Conservation (phyloP, 1,140 invertebrate genomes). For the Drosophila ogumai region DNA sequence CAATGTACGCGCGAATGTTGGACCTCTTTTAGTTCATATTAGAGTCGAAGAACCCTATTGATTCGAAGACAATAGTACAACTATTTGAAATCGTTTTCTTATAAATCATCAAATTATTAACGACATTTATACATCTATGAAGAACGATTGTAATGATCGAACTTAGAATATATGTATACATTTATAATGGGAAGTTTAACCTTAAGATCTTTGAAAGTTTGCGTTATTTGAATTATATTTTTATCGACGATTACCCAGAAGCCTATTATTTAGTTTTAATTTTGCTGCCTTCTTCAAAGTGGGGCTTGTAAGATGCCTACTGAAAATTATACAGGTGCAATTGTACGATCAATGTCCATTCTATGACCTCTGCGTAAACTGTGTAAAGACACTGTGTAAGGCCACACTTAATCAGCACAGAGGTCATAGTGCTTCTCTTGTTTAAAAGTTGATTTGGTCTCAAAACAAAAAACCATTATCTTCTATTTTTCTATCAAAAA, state of each 20-base stretch:
- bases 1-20: constrained; percentile 24
- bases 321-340: neutral
- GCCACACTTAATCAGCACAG: too few species aligned
- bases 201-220: neutral
- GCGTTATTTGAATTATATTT: neutral
- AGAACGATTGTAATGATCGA: neutral
- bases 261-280: constrained; percentile 10
- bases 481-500: neutral
- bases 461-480: neutral
- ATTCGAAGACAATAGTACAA: constrained; percentile 52
- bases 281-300: neutral
- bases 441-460: neutral
- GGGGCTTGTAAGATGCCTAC: neutral
- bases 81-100: constrained; percentile 27
- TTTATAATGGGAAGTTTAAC: neutral
- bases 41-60: neutral
- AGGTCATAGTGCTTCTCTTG: neutral
- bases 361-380: neutral
- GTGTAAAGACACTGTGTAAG: neutral
- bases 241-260: neutral
- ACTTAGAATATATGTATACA: neutral
- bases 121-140: neutral
- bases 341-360: neutral
- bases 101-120: too few species aligned
- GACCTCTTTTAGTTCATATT: neutral